phyloP scores from a whole-genome alignment of 2,113 vertebrate species.

The Carassius gibelio region DNA sequence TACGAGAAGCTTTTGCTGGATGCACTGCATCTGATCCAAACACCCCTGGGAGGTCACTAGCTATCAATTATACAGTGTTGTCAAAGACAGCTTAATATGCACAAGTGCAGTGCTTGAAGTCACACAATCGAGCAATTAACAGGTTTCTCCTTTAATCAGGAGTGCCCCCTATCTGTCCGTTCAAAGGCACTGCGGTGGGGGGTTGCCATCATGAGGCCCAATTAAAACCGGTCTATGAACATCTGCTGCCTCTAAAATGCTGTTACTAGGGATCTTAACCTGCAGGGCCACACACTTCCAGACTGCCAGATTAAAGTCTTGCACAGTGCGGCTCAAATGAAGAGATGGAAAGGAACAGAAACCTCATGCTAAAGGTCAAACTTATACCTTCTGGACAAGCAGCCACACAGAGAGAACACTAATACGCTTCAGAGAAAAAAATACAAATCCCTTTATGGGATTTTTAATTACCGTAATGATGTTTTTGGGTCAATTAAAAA shows the following conservation, averaged over 20 bases:
- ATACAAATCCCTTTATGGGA: neutral
- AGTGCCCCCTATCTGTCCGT: conserved; percentile 52
- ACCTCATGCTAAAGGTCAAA: conserved; percentile 21
- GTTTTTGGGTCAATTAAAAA: neutral
- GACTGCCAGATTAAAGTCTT: conserved; percentile 55
- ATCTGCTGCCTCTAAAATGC: conserved; percentile 63
- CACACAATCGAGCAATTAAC: conserved; percentile 60
- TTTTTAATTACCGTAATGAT: neutral
- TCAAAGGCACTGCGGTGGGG: conserved; percentile 65
- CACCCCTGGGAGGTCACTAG: conserved; percentile 36
- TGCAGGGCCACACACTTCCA: conserved; percentile 55
- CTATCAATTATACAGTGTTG: conserved; percentile 50
- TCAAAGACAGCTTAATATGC: conserved; percentile 57
- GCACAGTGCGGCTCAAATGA: conserved; percentile 34
- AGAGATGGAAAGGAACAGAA: conserved; percentile 4
- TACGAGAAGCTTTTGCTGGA: neutral
- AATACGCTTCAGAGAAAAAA: neutral
- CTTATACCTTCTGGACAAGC: neutral
- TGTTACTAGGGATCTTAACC: conserved; percentile 54
- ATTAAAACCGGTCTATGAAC: conserved; percentile 66
- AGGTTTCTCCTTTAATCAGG: conserved; percentile 63
- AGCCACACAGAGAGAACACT: neutral
- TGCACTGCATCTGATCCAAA: conserved; percentile 24
- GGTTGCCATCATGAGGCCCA: conserved; percentile 67
- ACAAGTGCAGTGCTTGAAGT: conserved; percentile 52